Evolutionary conservation across 2,888 invertebrate species (phyloP), one percentile per base, ranked within the genome.

Genomic region (Caenorhabditis sp.): DNA sequence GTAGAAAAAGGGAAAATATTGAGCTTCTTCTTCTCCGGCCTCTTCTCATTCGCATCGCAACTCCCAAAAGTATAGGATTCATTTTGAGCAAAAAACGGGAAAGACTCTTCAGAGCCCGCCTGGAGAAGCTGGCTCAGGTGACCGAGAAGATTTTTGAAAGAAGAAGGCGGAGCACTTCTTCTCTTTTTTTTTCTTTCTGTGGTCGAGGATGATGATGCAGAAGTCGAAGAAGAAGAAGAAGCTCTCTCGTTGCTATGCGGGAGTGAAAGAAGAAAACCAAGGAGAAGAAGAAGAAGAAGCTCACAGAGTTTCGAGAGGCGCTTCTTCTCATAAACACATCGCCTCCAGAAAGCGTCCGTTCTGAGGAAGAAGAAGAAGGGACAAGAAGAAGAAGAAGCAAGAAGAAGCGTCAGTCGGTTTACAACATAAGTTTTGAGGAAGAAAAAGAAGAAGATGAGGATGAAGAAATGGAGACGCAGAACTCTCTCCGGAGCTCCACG

Each of bases 321-420:
- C 54, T 54, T 44, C 77, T 70, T 63, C 77, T 77, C 77, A 70
- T 70, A 77, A 61, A 77, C 69, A 77, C 77, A 69, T 77, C 74
- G 61, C 64, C 77, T 77, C 77, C 77, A 77, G 77, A 77, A 77
- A 77, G 77, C 77, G 77, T 77, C 77, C 75, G 72, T 59, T 59
- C 63, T 73, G 22, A 41, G 56, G 38, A 28, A 51, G 51, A 47
- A 58, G 72, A 73, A 24, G 41, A 54, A 38, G 38, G 12, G 38
- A 38, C 38, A 38, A 38, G 38, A 38, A 76, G 58, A 66, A 63
- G 75, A 75, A 56, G 70, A 49, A 69, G n/a, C n/a, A 66, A 63
- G 75, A 75, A 56, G 69, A 63, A 77, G 69, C 68, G 76, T 69
- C 76, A 77, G 77, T 69, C 77, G 77, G 77, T 77, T 77, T 77